Conservation (phyloP, 2,888 invertebrate species). For the Tenthredo amoena region DNA sequence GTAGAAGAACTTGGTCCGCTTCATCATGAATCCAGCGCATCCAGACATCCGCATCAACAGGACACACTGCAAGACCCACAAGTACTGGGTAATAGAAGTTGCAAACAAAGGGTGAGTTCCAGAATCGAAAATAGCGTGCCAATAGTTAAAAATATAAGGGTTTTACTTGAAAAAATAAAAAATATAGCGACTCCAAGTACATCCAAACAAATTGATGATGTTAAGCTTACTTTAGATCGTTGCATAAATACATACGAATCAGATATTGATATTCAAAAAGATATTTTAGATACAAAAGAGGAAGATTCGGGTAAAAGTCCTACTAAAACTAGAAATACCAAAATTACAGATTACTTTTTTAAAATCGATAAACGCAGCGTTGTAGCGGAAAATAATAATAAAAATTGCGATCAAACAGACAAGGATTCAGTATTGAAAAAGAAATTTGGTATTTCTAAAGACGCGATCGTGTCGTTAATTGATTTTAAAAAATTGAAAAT, state of each 20-base stretch:
- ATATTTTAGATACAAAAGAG: neutral
- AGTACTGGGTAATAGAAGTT: neutral
- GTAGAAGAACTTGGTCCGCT: neutral
- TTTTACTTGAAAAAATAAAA: conserved; percentile 20
- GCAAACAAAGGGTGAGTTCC: neutral
- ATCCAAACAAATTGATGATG: neutral
- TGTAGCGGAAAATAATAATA: neutral
- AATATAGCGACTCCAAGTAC: neutral
- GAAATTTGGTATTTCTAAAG: conserved; percentile 6
- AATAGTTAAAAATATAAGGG: neutral
- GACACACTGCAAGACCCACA: neutral
- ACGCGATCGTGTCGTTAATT: neutral
- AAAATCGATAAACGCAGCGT: conserved; percentile 8
- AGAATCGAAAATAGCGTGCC: neutral
- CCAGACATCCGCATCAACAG: neutral
- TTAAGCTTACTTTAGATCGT: neutral
- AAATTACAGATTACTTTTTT: conserved; percentile 38
- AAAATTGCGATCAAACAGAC: neutral
- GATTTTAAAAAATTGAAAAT: neutral
- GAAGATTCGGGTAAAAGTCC: neutral
- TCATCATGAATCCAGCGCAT: neutral
- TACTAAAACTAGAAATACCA: neutral
- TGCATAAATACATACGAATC: neutral
- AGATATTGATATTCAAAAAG: neutral
- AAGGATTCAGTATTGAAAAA: neutral